Evolutionary conservation across 2,113 vertebrate species (phyloP), one percentile per base, ranked within the genome.

Genomic region (Aplodontia rufa): DNA sequence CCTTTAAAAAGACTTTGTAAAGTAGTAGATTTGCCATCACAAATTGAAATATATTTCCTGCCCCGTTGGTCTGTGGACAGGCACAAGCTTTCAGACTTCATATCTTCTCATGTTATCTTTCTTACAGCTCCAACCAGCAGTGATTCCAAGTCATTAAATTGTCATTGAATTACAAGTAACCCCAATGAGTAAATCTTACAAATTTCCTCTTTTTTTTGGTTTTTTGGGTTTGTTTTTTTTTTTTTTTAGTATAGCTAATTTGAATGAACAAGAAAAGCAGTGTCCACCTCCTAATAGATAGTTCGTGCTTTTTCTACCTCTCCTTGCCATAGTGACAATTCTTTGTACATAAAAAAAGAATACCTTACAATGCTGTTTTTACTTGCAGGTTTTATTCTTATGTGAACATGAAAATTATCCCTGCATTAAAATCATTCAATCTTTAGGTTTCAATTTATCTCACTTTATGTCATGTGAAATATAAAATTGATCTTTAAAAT

Each of bases 1-100:
- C 32, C 62, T 95, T 42, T 90, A 42, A 85, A 42, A 85, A 79
- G 71, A 72, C 40, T 95, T 91, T 92, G 32, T 79, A 85, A 90
- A 90, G 40, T 35, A 78, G 17, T 64, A 42, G 45, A 82, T 55
- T 80, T 16, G 12, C 30, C 28, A 47, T 92, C 66, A 84, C 22
- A 90, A 72, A 24, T 1, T 66, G 17, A 53, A 86, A 76, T 66
- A 4, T 76, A 4, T 74, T 76, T 78, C 28, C 40, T n/a, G 6
- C 51, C 42, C 87, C 9, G 68, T 87, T 11, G 22, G 0, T 42
- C 32, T 60, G 64, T 37, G 9, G 40, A 3, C 8, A 45, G 8
- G 8, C 6, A 22, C 28, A 68, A 74, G n/a, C 35, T 26, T 74
- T 45, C n/a, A 42, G 90, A n/a, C 35, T 40, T 72, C 42, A 24